phyloP scores from a whole-genome alignment of 1,140 invertebrate species.

The Leptonema lineaticorne region DNA sequence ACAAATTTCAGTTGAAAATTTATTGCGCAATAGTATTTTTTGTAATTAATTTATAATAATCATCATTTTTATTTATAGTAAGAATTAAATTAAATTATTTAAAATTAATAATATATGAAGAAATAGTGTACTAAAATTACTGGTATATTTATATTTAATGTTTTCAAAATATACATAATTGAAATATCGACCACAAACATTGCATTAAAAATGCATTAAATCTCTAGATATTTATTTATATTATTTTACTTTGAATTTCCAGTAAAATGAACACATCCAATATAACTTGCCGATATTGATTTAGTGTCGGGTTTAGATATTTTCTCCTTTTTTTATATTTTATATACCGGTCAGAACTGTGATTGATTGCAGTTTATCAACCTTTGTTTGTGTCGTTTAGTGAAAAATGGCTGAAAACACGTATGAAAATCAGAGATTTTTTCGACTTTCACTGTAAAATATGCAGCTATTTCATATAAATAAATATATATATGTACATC shows the following conservation, averaged over 20 bases:
- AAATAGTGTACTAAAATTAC: no score
- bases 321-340: conserved; percentile 4
- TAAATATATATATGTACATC: background rate
- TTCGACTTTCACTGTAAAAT: background rate
- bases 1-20: no score
- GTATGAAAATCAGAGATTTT: background rate
- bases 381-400: conserved; percentile 21
- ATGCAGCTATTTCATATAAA: background rate
- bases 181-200: no score
- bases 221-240: background rate
- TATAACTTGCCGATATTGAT: conserved; percentile 10
- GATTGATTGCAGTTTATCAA: conserved; percentile 32
- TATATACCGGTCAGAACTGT: conserved; percentile 3
- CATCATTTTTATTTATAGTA: no score
- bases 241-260: conserved; percentile 3
- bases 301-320: conserved; percentile 2
- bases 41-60: no score
- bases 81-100: no score
- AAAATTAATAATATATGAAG: no score
- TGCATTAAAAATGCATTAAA: background rate
- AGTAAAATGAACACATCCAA: conserved; percentile 22
- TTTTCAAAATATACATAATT: no score
- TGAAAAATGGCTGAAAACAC: conserved; percentile 12
- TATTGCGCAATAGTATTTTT: no score
- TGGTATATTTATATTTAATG: no score